A percentile compares a stretch with the other conserved stretches of the same genome.
phyloP scores from a whole-genome alignment of 2,113 vertebrate genomes.

The Menidia beryllina region DNA sequence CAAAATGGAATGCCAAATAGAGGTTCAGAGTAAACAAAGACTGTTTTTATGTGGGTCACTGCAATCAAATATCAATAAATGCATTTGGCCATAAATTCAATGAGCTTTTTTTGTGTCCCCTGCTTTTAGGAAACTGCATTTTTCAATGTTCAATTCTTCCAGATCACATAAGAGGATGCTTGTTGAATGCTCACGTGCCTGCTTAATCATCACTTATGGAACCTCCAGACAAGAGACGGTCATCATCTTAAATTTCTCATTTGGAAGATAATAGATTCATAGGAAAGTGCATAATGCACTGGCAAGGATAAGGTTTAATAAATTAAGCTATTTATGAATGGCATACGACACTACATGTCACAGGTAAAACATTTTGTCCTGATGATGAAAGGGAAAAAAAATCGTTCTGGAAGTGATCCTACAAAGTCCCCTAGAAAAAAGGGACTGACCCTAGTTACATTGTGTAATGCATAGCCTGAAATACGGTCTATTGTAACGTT shows the following conservation, averaged over 20 bases:
- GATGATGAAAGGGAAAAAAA: neutral
- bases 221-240: conserved; percentile 34
- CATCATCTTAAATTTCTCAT: conserved; percentile 49
- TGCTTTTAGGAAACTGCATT: conserved; percentile 8
- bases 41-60: conserved; percentile 4
- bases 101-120: conserved; percentile 7
- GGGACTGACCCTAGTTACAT: conserved; percentile 41
- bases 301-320: conserved; percentile 1
- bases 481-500: conserved; percentile 49
- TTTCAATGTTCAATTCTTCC: conserved; percentile 15
- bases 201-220: conserved; percentile 27
- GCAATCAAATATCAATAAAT: conserved; percentile 46
- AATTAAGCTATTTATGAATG: neutral
- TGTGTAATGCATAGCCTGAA: conserved; percentile 63
- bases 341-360: conserved; percentile 7
- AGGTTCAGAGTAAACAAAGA: conserved; percentile 2
- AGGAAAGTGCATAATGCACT: conserved; percentile 22
- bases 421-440: conserved; percentile 39
- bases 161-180: conserved; percentile 17
- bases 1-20: conserved; percentile 14
- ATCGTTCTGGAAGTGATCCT: conserved; percentile 1
- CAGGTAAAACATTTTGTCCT: neutral
- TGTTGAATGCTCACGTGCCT: conserved; percentile 11
- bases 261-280: conserved; percentile 54
- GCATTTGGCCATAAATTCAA: conserved; percentile 33